Base-by-base conservation (phyloP, 2,888 invertebrate species). In the Caenorhabditis panamensis region DNA sequence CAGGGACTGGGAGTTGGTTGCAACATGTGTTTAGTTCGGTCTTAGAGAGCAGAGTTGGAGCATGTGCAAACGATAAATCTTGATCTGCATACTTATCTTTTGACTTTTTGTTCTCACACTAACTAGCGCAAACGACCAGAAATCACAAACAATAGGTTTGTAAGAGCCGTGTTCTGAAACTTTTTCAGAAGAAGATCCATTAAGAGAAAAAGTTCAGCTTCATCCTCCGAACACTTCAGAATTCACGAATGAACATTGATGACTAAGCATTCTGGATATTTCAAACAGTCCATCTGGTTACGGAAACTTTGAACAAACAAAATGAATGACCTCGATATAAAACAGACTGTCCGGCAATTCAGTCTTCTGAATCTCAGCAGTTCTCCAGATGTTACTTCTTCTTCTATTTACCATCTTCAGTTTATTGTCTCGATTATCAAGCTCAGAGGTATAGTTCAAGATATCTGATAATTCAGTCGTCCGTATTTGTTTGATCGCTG, bases 241-340 rank as follows among this genome's bases (percentile, higher is more conserved):
- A 75, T 76, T 53, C 76, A 76, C 68, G 68, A 67, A 63, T 61
- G 67, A 72, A 72, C 79, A 72, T 67, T 72, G 67, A 67, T 79
- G 79, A 79, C 67, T 67, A 79, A 79, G 44, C 49, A 64, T 59
- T 64, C 71, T 72, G 61, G 67, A 78, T 59, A 61, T 59, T 36
- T 58, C 49, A 62, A 66, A 51, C 59, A 67, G 66, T 72, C 49
- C 67, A 79, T 73, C 68, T 47, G 41, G 63, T 69, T 53, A 63
- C 53, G 68, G 73, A 73, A 79, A 62, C 62, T 62, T 63, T 59
- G 18, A 41, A 36, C 26, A 79, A 79, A 79, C 58, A 79, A 26
- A 24, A 37, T 36, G 51, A 56, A 37, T 79, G 73, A 79, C 79
- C 79, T 63, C 31, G 18, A 51, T 79, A 79, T 79, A 73, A 68